phyloP scores from a whole-genome alignment of 2,888 invertebrate species.

The Oegoconia quadripuncta region DNA sequence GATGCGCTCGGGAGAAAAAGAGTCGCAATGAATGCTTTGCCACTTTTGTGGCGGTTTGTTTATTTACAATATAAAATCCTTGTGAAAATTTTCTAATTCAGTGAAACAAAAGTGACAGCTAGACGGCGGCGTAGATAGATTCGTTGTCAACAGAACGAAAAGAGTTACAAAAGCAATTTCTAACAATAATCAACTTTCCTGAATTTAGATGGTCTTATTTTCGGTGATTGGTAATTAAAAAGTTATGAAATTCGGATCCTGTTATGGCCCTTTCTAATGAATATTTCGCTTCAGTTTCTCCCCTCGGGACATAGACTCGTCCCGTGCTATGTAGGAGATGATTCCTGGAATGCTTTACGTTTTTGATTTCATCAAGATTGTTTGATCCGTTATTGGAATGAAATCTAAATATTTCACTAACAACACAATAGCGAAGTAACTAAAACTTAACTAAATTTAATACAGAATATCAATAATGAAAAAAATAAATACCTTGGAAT shows the following conservation, averaged over 20 bases:
- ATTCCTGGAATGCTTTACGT: no score
- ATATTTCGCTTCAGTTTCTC: conserved; percentile 1
- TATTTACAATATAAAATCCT: neutral
- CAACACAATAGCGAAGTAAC: no score
- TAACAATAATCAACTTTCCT: conserved; percentile 9
- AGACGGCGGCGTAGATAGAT: conserved; percentile 2
- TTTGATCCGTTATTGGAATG: no score
- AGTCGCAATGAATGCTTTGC: neutral
- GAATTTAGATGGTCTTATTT: conserved; percentile 11
- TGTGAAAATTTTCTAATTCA: conserved; percentile 1
- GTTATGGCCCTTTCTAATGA: conserved; percentile 5
- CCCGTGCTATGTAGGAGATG: no score
- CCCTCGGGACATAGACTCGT: neutral
- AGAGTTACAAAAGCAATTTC: conserved; percentile 12
- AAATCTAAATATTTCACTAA: no score
- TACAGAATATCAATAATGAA: no score
- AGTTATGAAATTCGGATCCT: conserved; percentile 7
- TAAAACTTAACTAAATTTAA: no score
- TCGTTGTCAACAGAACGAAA: conserved; percentile 6
- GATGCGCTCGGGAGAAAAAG: no score
- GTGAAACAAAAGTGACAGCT: conserved; percentile 9
- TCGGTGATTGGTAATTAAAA: conserved; percentile 10
- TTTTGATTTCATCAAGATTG: no score
- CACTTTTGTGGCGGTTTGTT: no score
- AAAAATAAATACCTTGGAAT: no score